A percentile compares a stretch with the other conserved stretches of the same genome.
phyloP scores from a whole-genome alignment of 2,888 invertebrate genomes.

The Rotaria magnacalcarata region DNA sequence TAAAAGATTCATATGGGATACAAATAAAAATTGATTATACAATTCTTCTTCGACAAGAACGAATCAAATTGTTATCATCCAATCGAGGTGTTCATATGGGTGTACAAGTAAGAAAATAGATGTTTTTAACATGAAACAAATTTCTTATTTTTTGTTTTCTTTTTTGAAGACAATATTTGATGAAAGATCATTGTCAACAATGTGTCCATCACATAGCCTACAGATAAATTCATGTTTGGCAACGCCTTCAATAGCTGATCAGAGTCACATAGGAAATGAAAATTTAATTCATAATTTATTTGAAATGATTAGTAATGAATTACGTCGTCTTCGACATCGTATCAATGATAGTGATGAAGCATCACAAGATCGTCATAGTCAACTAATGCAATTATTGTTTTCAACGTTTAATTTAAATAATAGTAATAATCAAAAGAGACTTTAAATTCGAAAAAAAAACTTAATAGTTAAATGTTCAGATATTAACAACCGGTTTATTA shows the following conservation, averaged over 20 bases:
- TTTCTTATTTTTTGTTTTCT: not conserved
- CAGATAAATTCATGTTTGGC: not conserved
- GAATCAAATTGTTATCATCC: not conserved
- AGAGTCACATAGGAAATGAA: not conserved
- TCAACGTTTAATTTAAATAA: not conserved
- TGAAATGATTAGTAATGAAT: conserved; percentile 18
- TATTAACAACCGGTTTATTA: not conserved
- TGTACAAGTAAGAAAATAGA: not conserved
- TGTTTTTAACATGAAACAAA: not conserved
- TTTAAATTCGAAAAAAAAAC: not conserved
- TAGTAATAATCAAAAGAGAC: not conserved
- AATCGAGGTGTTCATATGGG: not conserved
- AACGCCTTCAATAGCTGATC: not conserved
- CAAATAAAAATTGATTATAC: conserved; percentile 32
- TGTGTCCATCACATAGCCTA: not conserved
- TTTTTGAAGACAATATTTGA: not conserved
- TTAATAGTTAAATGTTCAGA: not conserved
- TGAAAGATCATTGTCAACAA: not conserved
- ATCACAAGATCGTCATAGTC: conserved; percentile 5
- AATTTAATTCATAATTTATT: not conserved
- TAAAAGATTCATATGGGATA: not conserved
- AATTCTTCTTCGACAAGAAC: not conserved
- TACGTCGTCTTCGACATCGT: conserved; percentile 17
- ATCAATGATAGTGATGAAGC: conserved; percentile 6
- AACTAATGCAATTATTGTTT: conserved; percentile 3